These are phyloP conservation scores for Saxicola maurus DNA, from an alignment of 2,797 vertebrate species.

Conservation along the genomic window DNA sequence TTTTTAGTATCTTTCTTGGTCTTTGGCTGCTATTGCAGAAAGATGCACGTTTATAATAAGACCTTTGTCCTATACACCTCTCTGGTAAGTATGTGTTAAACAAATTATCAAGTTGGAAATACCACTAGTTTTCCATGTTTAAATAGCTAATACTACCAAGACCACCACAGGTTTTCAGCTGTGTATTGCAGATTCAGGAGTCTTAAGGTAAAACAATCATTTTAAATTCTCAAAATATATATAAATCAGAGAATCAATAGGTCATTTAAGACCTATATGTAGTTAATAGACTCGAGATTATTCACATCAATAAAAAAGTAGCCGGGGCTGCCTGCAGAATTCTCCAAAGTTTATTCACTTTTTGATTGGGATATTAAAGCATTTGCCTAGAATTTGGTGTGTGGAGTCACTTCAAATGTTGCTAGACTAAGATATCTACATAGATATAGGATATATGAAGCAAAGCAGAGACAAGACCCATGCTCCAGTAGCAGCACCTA, in stretches of 20 bases:
- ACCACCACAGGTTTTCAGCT: neutral
- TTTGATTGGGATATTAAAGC: neutral
- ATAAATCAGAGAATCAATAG: neutral
- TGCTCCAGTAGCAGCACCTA: neutral
- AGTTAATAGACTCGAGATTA: neutral
- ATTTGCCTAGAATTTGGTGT: neutral
- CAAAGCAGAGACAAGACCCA: neutral
- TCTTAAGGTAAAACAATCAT: neutral
- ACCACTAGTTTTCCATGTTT: neutral
- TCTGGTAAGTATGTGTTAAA: neutral
- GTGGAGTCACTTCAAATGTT: neutral
- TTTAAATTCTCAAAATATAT: neutral
- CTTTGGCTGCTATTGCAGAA: neutral
- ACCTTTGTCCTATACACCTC: neutral
- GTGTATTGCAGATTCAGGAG: neutral
- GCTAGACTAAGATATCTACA: neutral
- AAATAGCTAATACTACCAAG: neutral
- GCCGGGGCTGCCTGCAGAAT: neutral
- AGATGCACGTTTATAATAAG: neutral
- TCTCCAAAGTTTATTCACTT: neutral
- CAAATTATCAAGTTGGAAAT: neutral
- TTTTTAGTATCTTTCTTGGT: neutral
- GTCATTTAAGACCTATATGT: neutral
- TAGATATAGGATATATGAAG: neutral
- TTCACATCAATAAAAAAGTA: neutral